These are phyloP conservation scores for Xenopus tropicalis DNA, from an alignment of 2,113 vertebrate species.

Conservation along the genomic window DNA sequence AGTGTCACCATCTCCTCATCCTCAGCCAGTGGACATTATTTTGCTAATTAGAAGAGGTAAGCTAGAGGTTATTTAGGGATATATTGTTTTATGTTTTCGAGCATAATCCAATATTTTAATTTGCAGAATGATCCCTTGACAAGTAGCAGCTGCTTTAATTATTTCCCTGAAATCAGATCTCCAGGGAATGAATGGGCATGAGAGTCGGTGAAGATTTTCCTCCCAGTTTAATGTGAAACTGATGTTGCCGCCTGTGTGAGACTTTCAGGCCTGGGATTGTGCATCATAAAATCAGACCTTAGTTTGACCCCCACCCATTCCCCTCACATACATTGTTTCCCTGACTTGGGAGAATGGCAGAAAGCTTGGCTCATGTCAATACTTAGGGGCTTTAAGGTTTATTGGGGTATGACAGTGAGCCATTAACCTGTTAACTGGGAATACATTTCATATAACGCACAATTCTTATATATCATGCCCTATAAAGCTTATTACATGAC, in stretches of 20 bases:
- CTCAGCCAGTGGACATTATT: conserved; percentile 43
- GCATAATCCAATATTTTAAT: conserved; percentile 63
- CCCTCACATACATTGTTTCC: not conserved
- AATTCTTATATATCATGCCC: too few relatives aligned
- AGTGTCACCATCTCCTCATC: conserved; percentile 50
- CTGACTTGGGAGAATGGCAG: not conserved
- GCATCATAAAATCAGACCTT: conserved; percentile 19
- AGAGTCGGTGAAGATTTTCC: conserved; percentile 48
- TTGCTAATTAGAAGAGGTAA: conserved; percentile 36
- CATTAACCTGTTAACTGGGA: too few relatives aligned
- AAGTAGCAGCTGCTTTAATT: conserved; percentile 58
- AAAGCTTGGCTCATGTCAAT: not conserved
- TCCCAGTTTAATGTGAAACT: conserved; percentile 56
- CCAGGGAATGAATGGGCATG: conserved; percentile 57
- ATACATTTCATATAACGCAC: too few relatives aligned
- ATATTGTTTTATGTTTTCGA: conserved; percentile 46
- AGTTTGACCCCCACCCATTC: conserved; percentile 7
- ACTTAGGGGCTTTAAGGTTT: too few relatives aligned
- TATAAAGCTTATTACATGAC: too few relatives aligned
- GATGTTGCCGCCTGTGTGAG: conserved; percentile 44
- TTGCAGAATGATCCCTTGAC: conserved; percentile 61
- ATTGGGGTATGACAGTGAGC: too few relatives aligned
- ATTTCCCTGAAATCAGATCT: conserved; percentile 57
- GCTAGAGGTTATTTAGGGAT: conserved; percentile 58
- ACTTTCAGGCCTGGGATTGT: conserved; percentile 32